These are phyloP conservation scores for Paralichthys olivaceus DNA, from an alignment of 2,113 vertebrate genomes.

Conservation along the genomic window DNA sequence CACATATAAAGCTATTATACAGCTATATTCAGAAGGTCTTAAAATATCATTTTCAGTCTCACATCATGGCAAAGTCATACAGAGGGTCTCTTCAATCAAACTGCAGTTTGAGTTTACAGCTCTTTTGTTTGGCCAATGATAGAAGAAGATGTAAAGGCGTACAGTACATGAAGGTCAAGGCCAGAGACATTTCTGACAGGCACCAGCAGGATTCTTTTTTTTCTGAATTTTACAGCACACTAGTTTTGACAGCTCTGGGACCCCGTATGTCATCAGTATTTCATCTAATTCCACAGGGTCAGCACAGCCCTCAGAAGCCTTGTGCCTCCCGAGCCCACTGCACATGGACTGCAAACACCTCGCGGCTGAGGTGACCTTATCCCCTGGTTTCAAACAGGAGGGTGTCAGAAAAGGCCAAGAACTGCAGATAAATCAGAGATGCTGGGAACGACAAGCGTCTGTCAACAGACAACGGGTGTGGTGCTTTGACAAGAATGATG, in stretches of 20 bases:
- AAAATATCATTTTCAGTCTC: slow-evolving; percentile 6
- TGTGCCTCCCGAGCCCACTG: slow-evolving; percentile 21
- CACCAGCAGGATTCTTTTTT: slow-evolving; percentile 2
- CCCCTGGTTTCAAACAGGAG: slow-evolving; percentile 37
- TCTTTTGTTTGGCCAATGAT: slow-evolving; percentile 1
- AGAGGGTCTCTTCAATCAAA: background rate
- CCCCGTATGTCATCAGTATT: slow-evolving; percentile 20
- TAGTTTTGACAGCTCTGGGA: slow-evolving; percentile 42
- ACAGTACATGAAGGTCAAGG: slow-evolving; percentile 8
- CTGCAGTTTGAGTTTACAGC: background rate
- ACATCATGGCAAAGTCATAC: background rate
- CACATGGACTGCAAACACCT: slow-evolving; percentile 31
- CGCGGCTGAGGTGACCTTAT: slow-evolving; percentile 64
- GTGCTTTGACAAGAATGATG: slow-evolving; percentile 58
- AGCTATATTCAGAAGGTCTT: background rate
- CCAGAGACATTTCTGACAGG: slow-evolving; percentile 14
- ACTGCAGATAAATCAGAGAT: slow-evolving; percentile 56
- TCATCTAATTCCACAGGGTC: slow-evolving; percentile 31
- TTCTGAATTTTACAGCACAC: background rate
- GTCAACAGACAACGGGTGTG: slow-evolving; percentile 42
- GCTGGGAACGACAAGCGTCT: slow-evolving; percentile 40
- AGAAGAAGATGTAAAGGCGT: background rate
- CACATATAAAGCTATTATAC: background rate
- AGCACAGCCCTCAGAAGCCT: slow-evolving; percentile 21
- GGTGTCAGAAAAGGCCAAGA: slow-evolving; percentile 44